Conservation (phyloP, 2,797 vertebrate genomes). For the Danio aesculapii region DNA sequence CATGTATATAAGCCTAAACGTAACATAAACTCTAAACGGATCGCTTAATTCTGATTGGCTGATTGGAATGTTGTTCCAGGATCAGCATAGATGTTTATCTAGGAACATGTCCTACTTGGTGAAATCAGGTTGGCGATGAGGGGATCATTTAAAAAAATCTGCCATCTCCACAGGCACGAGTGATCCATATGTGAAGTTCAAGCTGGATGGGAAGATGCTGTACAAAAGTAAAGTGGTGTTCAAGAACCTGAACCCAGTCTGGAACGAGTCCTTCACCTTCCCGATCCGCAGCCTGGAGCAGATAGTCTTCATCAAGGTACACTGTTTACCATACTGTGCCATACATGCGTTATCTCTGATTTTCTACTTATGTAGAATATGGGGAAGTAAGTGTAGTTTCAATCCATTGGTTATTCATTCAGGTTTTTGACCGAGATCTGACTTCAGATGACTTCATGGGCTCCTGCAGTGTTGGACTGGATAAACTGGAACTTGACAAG, state of each 20-base stretch:
- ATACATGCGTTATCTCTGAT: no score
- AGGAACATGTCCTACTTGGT: no score
- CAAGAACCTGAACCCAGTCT: slow-evolving; percentile 92
- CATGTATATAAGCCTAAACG: no score
- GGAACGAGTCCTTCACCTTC: slow-evolving; percentile 91
- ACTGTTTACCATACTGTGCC: neutral
- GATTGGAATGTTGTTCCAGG: no score
- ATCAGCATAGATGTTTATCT: no score
- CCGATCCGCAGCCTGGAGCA: slow-evolving; percentile 90
- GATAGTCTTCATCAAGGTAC: slow-evolving; percentile 90
- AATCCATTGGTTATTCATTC: neutral
- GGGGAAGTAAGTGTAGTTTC: no score
- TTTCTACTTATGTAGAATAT: no score
- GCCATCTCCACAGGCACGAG: slow-evolving; percentile 86
- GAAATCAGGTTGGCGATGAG: no score
- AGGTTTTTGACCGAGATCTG: slow-evolving; percentile 95
- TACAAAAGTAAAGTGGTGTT: slow-evolving; percentile 96
- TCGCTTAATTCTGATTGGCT: no score
- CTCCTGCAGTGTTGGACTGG: slow-evolving; percentile 80
- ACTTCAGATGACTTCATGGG: slow-evolving; percentile 98
- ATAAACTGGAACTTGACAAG: slow-evolving; percentile 89
- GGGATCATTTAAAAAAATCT: neutral
- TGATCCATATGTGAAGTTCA: slow-evolving; percentile 96
- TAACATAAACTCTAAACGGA: no score
- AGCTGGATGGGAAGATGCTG: slow-evolving; percentile 91